A percentile compares a stretch with the other conserved stretches of the same genome.
These are phyloP conservation scores for Ispidina lecontei DNA, from an alignment of 2,797 vertebrate species.

Conservation along the genomic window DNA sequence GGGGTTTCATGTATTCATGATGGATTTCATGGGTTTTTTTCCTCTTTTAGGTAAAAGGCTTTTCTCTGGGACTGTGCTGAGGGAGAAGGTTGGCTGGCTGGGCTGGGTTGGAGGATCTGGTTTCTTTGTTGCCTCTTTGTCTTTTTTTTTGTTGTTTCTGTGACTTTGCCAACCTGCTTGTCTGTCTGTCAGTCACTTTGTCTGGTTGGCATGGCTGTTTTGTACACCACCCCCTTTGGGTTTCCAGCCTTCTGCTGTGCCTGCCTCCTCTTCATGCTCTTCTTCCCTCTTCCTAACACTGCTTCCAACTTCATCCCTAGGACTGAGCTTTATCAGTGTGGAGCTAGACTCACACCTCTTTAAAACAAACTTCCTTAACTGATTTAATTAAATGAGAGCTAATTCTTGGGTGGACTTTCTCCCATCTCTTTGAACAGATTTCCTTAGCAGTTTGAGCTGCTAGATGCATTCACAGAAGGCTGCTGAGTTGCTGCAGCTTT, in stretches of 20 bases:
- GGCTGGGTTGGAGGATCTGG: background rate
- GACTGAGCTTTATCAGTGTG: background rate
- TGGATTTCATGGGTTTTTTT: background rate
- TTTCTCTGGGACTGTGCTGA: background rate
- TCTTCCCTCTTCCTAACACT: background rate
- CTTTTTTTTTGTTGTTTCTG: background rate
- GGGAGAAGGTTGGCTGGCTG: background rate
- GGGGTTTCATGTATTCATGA: no score
- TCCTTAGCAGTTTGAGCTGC: background rate
- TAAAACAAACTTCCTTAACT: background rate
- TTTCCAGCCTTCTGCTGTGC: background rate
- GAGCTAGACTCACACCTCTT: background rate
- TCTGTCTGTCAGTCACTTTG: background rate
- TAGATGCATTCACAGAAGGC: background rate
- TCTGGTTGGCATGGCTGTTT: background rate
- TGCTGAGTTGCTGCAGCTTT: background rate
- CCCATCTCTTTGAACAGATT: background rate
- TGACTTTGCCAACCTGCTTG: background rate
- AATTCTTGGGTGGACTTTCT: background rate
- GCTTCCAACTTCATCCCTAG: background rate
- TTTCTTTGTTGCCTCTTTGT: background rate
- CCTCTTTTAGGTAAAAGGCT: background rate
- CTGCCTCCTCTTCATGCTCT: background rate
- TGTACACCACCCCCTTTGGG: background rate
- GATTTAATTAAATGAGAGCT: background rate